Base-by-base conservation (phyloP, 2,797 vertebrate species). In the Pangasius djambal region DNA sequence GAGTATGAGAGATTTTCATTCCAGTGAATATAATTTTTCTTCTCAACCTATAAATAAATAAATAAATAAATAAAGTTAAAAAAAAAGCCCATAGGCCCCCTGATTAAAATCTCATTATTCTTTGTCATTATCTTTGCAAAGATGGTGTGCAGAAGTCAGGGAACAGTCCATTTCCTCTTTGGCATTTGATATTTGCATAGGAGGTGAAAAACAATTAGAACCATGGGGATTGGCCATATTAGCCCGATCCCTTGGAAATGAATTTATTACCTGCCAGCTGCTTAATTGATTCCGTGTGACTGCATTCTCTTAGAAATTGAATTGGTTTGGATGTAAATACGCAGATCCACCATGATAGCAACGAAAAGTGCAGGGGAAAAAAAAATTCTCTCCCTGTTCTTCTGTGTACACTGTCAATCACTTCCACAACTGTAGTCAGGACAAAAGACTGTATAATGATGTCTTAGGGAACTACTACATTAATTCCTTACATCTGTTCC, bases 201-300 rank as follows among this genome's bases (percentile, higher is more conserved):
- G 74, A 75, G 75, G 61, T 83, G 79, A 86, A 92, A 92, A 88
- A 90, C 91, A 92, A 92, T 94, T 94, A 93, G 88, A 93, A 91
- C 70, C 78, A 90, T 90, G 90, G 87, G 89, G 87, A 91, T 93
- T 93, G 91, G 90, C 91, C 91, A 92, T 93, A 92, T 94, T 94
- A 93, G 94, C 90, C 92, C 82, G 67, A 91, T 91, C 93, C 90
- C 65, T 91, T 90, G 92, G 90, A 93, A 93, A 94, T 94, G 90
- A 91, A 94, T 93, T 91, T 92, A 91, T 92, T 92, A 93, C 93
- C 94, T 94, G 89, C 74, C 91, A 91, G 55, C 89, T 89, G 91
- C 92, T 94, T 91, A 94, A 94, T 93, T 94, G 93, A 95, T 96
- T 95, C 90, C 89, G 92, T 95, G 94, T 89, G 89, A 88, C 89